phyloP scores from a whole-genome alignment of 1,140 invertebrate species.

The Procambarus clarkii region DNA sequence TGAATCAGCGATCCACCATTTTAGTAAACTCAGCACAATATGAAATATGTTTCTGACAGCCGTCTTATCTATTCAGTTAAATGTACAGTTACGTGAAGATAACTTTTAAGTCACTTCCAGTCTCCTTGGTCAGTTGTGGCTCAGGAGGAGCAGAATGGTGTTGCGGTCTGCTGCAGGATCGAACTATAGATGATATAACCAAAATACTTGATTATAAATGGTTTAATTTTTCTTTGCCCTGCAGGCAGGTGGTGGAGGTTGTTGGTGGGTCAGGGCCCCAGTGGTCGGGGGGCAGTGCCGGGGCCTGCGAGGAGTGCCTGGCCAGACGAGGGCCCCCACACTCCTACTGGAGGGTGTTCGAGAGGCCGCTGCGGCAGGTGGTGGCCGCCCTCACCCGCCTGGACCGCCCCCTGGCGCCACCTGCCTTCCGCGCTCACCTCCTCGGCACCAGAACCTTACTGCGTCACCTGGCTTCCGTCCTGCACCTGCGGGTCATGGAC shows the following conservation, averaged over 20 bases:
- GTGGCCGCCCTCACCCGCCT: slow-evolving; percentile 45
- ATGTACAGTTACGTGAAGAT: too few species aligned
- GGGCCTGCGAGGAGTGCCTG: slow-evolving; percentile 59
- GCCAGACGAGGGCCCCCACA: slow-evolving; percentile 45
- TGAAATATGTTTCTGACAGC: too few species aligned
- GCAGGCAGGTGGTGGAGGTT: slow-evolving; percentile 42
- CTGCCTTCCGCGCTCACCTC: slow-evolving; percentile 47
- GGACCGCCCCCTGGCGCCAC: slow-evolving; percentile 50
- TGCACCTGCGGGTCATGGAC: slow-evolving; percentile 44
- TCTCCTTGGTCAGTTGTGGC: too few species aligned
- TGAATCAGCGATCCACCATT: too few species aligned
- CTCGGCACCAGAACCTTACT: slow-evolving; percentile 41
- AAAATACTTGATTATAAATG: too few species aligned
- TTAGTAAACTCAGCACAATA: too few species aligned
- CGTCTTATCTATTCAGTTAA: too few species aligned
- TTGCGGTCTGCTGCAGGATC: too few species aligned
- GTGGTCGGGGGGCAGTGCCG: slow-evolving; percentile 52
- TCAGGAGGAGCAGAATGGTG: too few species aligned
- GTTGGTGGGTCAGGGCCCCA: slow-evolving; percentile 30
- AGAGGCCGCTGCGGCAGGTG: slow-evolving; percentile 47
- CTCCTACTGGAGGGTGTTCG: slow-evolving; percentile 54
- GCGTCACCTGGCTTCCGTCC: slow-evolving; percentile 49
- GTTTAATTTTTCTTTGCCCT: not conserved
- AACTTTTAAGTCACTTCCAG: too few species aligned
- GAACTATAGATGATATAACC: too few species aligned